Evolutionary conservation across 2,888 invertebrate genomes (phyloP), one percentile per base, ranked within the genome.

Genomic region (Drosophila austrosaltans): DNA sequence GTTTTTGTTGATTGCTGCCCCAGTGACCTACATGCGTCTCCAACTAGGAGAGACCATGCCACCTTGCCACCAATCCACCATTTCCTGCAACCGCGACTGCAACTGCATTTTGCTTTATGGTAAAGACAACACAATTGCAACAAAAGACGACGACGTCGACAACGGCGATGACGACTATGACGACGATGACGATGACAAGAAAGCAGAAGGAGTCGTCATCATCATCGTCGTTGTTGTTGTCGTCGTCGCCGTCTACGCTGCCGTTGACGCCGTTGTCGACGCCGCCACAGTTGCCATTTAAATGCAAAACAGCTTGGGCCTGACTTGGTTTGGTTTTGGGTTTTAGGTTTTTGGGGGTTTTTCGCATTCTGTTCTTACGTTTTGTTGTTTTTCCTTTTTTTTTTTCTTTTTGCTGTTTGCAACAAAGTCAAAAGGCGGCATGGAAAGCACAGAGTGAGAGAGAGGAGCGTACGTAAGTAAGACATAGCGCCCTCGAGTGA

Each of bases 21-120:
- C 85, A 84, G 54, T 84, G 89, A 84, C 83, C 89, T 89, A 84
- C 77, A 84, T 84, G 72, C 58, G 53, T 56, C 61, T 36, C 61
- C 10, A 10, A 20, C 53, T 48, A 48, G 22, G 22, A 48, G 44
- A 48, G 25, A 40, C 25, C 30, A 53, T n/a, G 3, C 30, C 7
- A 20, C 72, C 25, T 0, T 48, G 36, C 32, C 16, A n/a, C n/a
- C 40, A 22, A 53, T 28, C 2, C 32, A 32, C 48, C 25, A 25
- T 22, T 48, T 48, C 48, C 48, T 70, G 73, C 57, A 48, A 44
- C 63, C 42, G 63, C 57, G 12, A 30, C 32, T 58, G 62, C 60
- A 22, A 66, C 32, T 58, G 62, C 60, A 22, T 62, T 78, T 78
- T 76, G 53, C 68, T 22, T 68, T 30, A 75, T 70, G 69, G 77